phyloP scores from a whole-genome alignment of 2,888 invertebrate species.

The Gonocerus acuteangulatus region DNA sequence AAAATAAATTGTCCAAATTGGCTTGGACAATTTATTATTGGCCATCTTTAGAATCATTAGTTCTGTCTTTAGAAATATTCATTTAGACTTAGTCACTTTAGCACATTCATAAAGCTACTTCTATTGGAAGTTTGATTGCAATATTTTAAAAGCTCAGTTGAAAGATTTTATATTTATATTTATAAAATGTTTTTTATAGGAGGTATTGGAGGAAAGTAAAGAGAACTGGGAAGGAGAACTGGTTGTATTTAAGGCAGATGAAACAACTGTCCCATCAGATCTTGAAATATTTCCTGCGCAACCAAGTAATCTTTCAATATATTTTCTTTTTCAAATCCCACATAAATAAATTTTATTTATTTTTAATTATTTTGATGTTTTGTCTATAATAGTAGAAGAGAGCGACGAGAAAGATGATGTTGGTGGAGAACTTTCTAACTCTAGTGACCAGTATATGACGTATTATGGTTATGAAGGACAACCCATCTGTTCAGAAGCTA shows the following conservation, averaged over 20 bases:
- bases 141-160: no score
- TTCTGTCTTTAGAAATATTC: no score
- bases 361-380: no score
- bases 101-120: no score
- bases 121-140: no score
- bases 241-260: slow-evolving; percentile 8
- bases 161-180: no score
- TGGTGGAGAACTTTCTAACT: background rate
- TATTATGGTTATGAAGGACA: slow-evolving; percentile 32
- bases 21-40: no score
- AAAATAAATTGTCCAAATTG: no score
- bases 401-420: slow-evolving; percentile 4
- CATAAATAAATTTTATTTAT: no score
- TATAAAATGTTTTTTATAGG: slow-evolving; percentile 14
- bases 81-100: no score
- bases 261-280: slow-evolving; percentile 10
- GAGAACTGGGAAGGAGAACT: slow-evolving; percentile 13
- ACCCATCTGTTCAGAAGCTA: slow-evolving; percentile 29
- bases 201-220: slow-evolving; percentile 14
- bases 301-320: background rate
- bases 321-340: no score
- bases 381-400: background rate
- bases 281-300: slow-evolving; percentile 17
- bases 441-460: slow-evolving; percentile 28
- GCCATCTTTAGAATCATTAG: no score